A percentile compares a stretch with the other conserved stretches of the same genome.
phyloP scores from a whole-genome alignment of 2,888 invertebrate genomes.

The Eledona agricola region DNA sequence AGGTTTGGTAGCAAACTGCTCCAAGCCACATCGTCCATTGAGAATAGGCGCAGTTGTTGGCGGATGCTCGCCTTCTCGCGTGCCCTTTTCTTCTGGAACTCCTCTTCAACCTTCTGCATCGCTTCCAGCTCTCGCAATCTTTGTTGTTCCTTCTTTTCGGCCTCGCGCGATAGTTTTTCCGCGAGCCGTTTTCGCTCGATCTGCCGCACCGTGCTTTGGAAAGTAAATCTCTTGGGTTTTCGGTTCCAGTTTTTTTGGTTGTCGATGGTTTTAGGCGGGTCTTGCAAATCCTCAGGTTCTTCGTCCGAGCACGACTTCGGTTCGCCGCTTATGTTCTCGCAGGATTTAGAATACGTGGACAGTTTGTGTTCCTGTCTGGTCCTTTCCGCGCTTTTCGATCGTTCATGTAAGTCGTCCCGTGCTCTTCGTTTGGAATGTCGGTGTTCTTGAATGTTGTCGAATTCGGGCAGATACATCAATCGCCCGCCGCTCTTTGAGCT shows the following conservation, averaged over 20 bases:
- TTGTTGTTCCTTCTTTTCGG: constrained; percentile 79
- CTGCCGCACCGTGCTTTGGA: constrained; percentile 85
- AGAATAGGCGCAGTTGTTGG: constrained; percentile 77
- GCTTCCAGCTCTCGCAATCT: constrained; percentile 80
- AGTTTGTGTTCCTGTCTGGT: constrained; percentile 35
- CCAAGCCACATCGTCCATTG: constrained; percentile 68
- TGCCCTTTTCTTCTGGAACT: constrained; percentile 85
- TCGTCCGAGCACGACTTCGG: constrained; percentile 48
- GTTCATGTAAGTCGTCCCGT: constrained; percentile 39
- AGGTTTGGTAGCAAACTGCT: constrained; percentile 67
- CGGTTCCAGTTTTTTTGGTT: constrained; percentile 41
- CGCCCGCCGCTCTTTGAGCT: constrained; percentile 66
- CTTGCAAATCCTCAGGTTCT: constrained; percentile 58
- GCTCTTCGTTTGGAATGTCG: constrained; percentile 36
- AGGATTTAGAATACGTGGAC: constrained; percentile 61
- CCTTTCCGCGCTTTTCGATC: constrained; percentile 42
- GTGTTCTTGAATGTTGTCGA: constrained; percentile 40
- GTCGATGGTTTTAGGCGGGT: constrained; percentile 48
- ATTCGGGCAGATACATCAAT: constrained; percentile 80
- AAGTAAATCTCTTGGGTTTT: constrained; percentile 76
- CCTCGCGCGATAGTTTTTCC: constrained; percentile 79
- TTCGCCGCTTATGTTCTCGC: constrained; percentile 61
- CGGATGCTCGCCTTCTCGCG: constrained; percentile 77
- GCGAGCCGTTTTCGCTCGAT: constrained; percentile 78
- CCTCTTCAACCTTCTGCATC: constrained; percentile 86